Evolutionary conservation across 2,113 vertebrate species (phyloP).

Genomic region (Cairina moschata): DNA sequence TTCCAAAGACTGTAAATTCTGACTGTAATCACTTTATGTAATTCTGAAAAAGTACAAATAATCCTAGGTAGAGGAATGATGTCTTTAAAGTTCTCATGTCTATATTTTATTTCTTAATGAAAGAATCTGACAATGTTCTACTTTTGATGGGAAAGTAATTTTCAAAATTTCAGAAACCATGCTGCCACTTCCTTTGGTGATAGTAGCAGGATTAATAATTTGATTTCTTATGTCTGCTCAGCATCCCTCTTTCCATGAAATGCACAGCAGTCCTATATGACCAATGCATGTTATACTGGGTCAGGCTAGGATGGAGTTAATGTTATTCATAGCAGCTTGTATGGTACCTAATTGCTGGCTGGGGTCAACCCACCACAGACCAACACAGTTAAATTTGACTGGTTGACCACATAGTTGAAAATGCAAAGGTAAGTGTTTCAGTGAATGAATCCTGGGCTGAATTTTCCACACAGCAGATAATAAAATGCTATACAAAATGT

Average conservation of each 20-base stretch:
- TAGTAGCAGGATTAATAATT: neutral
- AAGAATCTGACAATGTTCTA: neutral
- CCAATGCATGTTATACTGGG: neutral
- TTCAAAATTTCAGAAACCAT: neutral
- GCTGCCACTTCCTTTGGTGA: neutral
- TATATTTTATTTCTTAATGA: neutral
- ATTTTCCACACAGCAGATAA: neutral
- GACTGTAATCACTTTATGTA: neutral
- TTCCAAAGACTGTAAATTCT: neutral
- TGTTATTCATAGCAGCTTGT: neutral
- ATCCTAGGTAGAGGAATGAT: neutral
- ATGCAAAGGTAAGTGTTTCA: neutral
- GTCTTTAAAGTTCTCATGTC: neutral
- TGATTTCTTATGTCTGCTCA: neutral
- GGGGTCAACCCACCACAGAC: neutral
- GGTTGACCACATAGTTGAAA: neutral
- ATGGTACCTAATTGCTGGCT: neutral
- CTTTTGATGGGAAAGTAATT: neutral
- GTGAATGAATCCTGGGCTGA: neutral
- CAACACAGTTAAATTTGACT: neutral
- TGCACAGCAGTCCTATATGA: neutral
- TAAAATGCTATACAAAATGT: neutral
- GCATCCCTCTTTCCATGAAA: neutral
- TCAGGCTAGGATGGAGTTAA: neutral
- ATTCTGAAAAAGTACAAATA: neutral